These are phyloP conservation scores for Schizothorax lantsangensis DNA, from an alignment of 2,797 vertebrate genomes.

Conservation along the genomic window DNA sequence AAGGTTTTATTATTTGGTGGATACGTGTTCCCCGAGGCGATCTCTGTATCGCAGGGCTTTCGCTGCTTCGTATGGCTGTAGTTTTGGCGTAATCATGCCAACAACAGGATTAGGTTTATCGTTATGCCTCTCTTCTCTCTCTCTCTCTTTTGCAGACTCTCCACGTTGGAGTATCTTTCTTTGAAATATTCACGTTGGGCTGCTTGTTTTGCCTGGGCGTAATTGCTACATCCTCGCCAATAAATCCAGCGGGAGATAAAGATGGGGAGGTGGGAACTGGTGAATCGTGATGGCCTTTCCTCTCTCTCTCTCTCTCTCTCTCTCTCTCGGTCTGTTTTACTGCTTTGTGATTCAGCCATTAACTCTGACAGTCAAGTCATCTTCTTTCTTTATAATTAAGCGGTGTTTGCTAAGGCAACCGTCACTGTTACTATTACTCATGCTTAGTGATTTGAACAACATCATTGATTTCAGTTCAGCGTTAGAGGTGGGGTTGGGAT, in stretches of 20 bases:
- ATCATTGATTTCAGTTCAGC: not conserved
- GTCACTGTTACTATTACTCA: not conserved
- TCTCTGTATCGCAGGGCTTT: constrained; percentile 29
- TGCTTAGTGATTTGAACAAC: not conserved
- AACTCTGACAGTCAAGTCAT: constrained; percentile 9
- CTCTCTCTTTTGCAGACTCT: not conserved
- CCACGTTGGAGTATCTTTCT: not conserved
- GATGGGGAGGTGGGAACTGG: not conserved
- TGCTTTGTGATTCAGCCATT: constrained; percentile 25
- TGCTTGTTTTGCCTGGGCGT: constrained; percentile 25
- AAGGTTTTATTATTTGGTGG: constrained; percentile 57
- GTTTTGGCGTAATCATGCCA: constrained; percentile 53
- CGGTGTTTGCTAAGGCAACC: not conserved
- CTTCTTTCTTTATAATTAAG: constrained; percentile 3
- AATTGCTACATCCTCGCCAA: constrained; percentile 32
- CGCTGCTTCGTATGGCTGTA: constrained; percentile 20
- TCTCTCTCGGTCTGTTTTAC: not conserved
- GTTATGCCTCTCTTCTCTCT: constrained; percentile 18
- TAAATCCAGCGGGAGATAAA: constrained; percentile 28
- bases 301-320: not conserved
- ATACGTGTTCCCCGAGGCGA: constrained; percentile 41
- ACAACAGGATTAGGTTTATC: constrained; percentile 58
- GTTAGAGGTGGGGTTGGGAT: not conserved
- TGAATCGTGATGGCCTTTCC: constrained; percentile 21
- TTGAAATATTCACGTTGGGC: not conserved